Evolutionary conservation across 2,888 invertebrate species (phyloP).

Genomic region (Tortricodes alternella): DNA sequence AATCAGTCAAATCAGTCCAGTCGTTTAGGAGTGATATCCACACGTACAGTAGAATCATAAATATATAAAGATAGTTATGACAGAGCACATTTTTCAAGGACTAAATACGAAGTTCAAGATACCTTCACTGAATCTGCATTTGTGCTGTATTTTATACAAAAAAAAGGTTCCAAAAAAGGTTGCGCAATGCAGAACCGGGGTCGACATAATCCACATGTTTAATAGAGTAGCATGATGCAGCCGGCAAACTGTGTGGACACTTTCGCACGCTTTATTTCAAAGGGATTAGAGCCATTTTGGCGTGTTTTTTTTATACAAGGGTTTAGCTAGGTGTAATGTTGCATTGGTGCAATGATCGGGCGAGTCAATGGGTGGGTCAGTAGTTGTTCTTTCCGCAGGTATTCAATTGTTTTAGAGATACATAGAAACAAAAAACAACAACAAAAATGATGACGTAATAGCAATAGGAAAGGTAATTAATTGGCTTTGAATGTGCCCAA

Average conservation of each 20-base stretch:
- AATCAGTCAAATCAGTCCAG: no score
- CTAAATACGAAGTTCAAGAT: no score
- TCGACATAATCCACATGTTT: slow-evolving; percentile 32
- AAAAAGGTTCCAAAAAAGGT: slow-evolving; percentile 28
- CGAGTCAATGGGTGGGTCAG: slow-evolving; percentile 17
- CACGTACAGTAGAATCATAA: no score
- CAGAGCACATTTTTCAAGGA: no score
- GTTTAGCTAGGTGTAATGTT: not conserved
- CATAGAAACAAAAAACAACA: no score
- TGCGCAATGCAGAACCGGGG: slow-evolving; percentile 26
- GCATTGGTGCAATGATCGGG: slow-evolving; percentile 19
- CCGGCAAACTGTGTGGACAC: slow-evolving; percentile 7
- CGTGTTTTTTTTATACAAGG: not conserved
- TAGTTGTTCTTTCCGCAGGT: slow-evolving; percentile 10
- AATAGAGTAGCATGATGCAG: slow-evolving; percentile 28
- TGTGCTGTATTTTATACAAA: no score
- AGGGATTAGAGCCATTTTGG: slow-evolving; percentile 2
- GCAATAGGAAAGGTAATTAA: no score
- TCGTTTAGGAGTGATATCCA: no score
- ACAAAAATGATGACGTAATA: no score
- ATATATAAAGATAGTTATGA: no score
- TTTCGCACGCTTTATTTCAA: not conserved
- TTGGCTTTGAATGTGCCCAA: no score
- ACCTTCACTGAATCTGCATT: no score
- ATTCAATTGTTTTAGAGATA: slow-evolving; percentile 1